These are phyloP conservation scores for Eulemur albifrons DNA, from an alignment of 2,797 vertebrate genomes.

Conservation along the genomic window DNA sequence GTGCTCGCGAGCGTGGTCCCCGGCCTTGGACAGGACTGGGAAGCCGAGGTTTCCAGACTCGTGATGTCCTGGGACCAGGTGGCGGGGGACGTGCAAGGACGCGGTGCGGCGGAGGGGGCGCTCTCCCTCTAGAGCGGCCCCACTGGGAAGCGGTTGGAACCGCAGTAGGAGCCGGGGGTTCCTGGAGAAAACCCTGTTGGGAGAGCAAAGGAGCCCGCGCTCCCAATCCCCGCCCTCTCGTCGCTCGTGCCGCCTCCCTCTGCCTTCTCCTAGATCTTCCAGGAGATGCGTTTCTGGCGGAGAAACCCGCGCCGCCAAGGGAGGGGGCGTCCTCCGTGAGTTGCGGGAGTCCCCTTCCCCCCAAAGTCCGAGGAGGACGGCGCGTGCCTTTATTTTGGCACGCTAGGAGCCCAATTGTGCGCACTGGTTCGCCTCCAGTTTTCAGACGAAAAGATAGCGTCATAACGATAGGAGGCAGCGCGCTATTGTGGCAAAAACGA, in stretches of 20 bases:
- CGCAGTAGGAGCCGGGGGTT: neutral
- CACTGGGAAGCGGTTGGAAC: neutral
- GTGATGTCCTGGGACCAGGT: rapidly evolving
- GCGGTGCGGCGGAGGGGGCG: too few species aligned
- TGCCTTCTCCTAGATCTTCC: neutral
- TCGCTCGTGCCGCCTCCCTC: neutral
- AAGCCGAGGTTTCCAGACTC: neutral
- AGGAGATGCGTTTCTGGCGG: neutral
- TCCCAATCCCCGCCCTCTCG: neutral
- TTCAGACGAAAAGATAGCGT: neutral
- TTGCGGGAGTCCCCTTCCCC: neutral
- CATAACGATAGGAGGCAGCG: neutral
- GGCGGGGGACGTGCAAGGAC: neutral
- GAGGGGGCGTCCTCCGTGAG: neutral
- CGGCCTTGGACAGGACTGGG: rapidly evolving
- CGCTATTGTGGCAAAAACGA: neutral
- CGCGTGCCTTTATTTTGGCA: neutral
- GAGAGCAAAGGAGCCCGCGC: neutral
- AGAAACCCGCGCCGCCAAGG: neutral
- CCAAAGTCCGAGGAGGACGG: rapidly evolving
- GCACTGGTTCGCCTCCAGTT: neutral
- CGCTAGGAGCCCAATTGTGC: neutral
- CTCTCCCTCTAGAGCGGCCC: neutral
- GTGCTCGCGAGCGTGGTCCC: neutral
- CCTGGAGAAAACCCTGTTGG: neutral